phyloP scores from a whole-genome alignment of 1,140 invertebrate genomes.

The Oreohelix idahoensis region DNA sequence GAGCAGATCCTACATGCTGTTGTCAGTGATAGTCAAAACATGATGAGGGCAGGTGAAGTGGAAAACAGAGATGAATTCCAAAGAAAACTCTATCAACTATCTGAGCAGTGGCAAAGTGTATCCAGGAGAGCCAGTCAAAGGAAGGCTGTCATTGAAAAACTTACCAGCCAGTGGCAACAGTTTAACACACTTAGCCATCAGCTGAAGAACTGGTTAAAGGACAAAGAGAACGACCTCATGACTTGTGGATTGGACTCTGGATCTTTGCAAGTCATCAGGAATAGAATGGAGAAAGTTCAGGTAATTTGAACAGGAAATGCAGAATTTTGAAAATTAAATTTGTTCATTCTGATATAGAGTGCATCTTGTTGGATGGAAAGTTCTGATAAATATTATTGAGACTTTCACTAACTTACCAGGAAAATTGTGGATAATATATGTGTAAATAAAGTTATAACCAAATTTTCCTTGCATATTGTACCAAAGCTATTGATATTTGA shows the following conservation, averaged over 20 bases:
- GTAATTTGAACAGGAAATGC: too few species aligned
- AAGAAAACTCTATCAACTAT: constrained; percentile 82
- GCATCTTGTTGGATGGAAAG: too few species aligned
- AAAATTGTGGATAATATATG: too few species aligned
- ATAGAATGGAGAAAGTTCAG: constrained; percentile 60
- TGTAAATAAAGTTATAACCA: too few species aligned
- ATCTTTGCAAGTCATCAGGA: constrained; percentile 62
- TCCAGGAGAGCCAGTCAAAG: constrained; percentile 85
- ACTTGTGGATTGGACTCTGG: constrained; percentile 68
- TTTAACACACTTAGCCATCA: constrained; percentile 83
- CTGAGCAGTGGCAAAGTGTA: constrained; percentile 89
- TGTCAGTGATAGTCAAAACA: constrained; percentile 67
- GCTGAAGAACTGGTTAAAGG: constrained; percentile 83
- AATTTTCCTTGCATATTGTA: too few species aligned
- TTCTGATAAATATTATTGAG: too few species aligned
- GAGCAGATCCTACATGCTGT: constrained; percentile 70
- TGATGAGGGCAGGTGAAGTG: constrained; percentile 64
- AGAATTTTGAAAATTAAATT: too few species aligned
- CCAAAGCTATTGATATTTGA: too few species aligned
- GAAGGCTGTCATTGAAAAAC: constrained; percentile 80
- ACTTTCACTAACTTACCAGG: too few species aligned
- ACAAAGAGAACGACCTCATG: constrained; percentile 83
- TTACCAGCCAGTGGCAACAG: constrained; percentile 85
- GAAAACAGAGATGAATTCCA: constrained; percentile 72
- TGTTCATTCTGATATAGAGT: too few species aligned